A percentile compares a stretch with the other conserved stretches of the same genome.
Conservation (phyloP, 2,797 vertebrate genomes). For the Aphelocoma californica region DNA sequence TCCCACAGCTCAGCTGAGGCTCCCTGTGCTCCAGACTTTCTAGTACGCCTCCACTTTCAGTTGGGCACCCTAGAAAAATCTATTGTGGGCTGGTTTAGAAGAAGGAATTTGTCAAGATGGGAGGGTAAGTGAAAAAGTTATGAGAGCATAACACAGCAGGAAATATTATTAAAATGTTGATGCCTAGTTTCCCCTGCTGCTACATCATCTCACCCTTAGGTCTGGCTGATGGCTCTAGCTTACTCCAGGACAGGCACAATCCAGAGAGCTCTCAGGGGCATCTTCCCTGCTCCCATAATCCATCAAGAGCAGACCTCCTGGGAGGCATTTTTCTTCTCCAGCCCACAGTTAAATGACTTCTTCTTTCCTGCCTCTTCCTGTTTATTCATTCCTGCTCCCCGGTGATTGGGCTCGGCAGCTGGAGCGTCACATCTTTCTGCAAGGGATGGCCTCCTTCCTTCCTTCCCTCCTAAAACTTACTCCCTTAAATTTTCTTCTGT, state of each 20-base stretch:
- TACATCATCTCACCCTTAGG: not conserved
- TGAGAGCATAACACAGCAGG: not conserved
- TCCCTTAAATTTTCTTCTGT: not conserved
- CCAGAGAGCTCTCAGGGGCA: not conserved
- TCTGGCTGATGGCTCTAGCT: not conserved
- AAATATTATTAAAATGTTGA: not conserved
- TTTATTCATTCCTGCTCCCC: not conserved
- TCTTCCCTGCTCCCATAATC: not conserved
- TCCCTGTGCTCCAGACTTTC: not conserved
- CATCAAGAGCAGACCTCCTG: not conserved
- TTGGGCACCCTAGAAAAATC: not conserved
- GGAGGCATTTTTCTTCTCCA: not conserved
- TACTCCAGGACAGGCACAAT: not conserved
- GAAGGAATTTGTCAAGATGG: not conserved
- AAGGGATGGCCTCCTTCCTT: not conserved
- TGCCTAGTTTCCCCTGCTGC: not conserved
- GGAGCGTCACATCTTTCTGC: not conserved
- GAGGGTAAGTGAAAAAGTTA: not conserved
- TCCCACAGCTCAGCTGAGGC: not conserved
- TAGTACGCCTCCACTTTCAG: not conserved
- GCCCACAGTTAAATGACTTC: conserved; percentile 29
- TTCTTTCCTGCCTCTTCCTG: conserved; percentile 33
- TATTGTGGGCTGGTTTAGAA: not conserved
- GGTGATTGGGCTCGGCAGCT: not conserved
- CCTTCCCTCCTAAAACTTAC: not conserved